These are phyloP conservation scores for Apis mellifera DNA, from an alignment of 1,140 invertebrate species.

Conservation along the genomic window Amel_HAv3.1 CM009941.2:1181001-1181500, in stretches of 20 bases:
- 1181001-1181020: not conserved
- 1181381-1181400: no score
- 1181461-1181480: no score
- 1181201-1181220: not conserved
- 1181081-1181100: not conserved
- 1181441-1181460: no score
- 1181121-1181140: conserved; percentile 15
- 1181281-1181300: no score
- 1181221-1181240: not conserved
- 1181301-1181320: no score
- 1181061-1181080: conserved; percentile 1
- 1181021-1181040: not conserved
- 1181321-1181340: no score
- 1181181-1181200: not conserved
- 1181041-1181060: not conserved
- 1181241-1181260: not conserved
- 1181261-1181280: no score
- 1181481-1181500: no score
- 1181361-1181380: no score
- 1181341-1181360: no score
- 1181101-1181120: not conserved
- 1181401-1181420: no score
- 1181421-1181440: no score
- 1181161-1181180: not conserved
- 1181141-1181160: not conserved